A percentile compares a stretch with the other conserved stretches of the same genome.
Conservation (phyloP, 2,888 invertebrate genomes). For the Micropterix aruncella region DNA sequence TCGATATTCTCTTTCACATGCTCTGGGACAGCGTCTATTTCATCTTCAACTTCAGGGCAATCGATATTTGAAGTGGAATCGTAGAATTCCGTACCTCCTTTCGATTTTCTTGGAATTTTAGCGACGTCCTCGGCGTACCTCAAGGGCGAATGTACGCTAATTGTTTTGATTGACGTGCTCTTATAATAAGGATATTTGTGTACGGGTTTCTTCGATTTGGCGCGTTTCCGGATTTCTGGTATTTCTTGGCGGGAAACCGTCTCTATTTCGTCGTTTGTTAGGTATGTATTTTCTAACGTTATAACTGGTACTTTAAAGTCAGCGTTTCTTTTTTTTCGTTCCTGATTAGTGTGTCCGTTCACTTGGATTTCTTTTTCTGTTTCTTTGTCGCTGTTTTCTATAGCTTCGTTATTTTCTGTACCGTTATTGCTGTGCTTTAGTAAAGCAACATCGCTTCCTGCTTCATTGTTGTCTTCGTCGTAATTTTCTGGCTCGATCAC, state of each 20-base stretch:
- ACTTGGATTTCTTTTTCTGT: slow-evolving; percentile 16
- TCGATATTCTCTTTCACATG: slow-evolving; percentile 20
- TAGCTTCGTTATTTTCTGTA: slow-evolving; percentile 4
- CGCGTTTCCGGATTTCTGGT: slow-evolving; percentile 7
- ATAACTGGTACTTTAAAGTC: slow-evolving; percentile 23
- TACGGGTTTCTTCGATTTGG: slow-evolving; percentile 14
- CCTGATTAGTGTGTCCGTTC: slow-evolving; percentile 3
- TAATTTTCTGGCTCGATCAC: slow-evolving; percentile 21
- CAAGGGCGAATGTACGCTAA: slow-evolving; percentile 44
- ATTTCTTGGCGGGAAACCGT: slow-evolving; percentile 17
- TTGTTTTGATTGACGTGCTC: slow-evolving; percentile 18
- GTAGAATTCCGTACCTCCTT: slow-evolving; percentile 58
- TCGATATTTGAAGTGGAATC: slow-evolving; percentile 38
- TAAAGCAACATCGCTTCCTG: slow-evolving; percentile 18
- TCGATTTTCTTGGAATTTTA: slow-evolving; percentile 46
- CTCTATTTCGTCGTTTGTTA: slow-evolving; percentile 19
- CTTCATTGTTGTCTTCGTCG: slow-evolving; percentile 22
- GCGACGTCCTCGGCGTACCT: slow-evolving; percentile 50
- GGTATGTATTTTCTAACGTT: slow-evolving; percentile 22
- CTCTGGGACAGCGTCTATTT: slow-evolving; percentile 40
- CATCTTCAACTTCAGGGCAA: slow-evolving; percentile 39
- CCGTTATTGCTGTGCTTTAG: slow-evolving; percentile 16
- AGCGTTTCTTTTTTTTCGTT: slow-evolving; percentile 8
- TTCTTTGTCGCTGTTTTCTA: slow-evolving; percentile 2
- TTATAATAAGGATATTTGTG: slow-evolving; percentile 56